Conservation (phyloP, 2,888 invertebrate species). For the Lysandra bellargus region DNA sequence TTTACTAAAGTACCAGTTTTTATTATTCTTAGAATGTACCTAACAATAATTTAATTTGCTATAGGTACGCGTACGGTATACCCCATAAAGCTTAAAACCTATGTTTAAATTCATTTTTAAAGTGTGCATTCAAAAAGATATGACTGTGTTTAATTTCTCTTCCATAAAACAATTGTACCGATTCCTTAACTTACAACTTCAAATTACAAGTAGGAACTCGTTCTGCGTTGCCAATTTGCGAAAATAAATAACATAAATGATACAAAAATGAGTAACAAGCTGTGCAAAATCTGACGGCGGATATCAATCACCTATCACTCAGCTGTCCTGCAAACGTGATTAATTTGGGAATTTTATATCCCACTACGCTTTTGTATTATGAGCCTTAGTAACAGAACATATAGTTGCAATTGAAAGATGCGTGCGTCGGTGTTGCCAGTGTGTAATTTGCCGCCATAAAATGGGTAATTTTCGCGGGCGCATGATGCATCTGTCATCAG, state of each 20-base stretch:
- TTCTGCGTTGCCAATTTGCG: conserved; percentile 23
- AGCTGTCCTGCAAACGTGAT: conserved; percentile 36
- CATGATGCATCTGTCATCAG: conserved; percentile 62
- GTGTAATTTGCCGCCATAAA: conserved; percentile 58
- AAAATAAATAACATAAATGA: conserved; percentile 26
- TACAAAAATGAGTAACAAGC: conserved; percentile 33
- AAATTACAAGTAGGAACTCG: background rate
- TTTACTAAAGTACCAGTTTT: too few relatives aligned
- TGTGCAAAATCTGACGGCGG: conserved; percentile 34
- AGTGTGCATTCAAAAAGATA: background rate
- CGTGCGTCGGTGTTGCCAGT: conserved; percentile 35
- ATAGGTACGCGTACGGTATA: too few relatives aligned
- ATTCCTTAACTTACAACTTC: background rate
- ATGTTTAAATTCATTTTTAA: background rate
- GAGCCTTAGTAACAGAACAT: background rate
- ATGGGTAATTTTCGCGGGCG: conserved; percentile 45
- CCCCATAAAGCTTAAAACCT: too few relatives aligned
- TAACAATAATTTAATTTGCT: too few relatives aligned
- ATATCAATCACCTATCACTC: conserved; percentile 38
- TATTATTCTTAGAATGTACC: too few relatives aligned
- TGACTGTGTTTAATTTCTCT: background rate
- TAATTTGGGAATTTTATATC: conserved; percentile 14
- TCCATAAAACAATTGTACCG: background rate
- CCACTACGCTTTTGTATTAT: background rate
- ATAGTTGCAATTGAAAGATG: background rate